Conservation (phyloP, 2,797 vertebrate species). For the Syngnathus acus region DNA sequence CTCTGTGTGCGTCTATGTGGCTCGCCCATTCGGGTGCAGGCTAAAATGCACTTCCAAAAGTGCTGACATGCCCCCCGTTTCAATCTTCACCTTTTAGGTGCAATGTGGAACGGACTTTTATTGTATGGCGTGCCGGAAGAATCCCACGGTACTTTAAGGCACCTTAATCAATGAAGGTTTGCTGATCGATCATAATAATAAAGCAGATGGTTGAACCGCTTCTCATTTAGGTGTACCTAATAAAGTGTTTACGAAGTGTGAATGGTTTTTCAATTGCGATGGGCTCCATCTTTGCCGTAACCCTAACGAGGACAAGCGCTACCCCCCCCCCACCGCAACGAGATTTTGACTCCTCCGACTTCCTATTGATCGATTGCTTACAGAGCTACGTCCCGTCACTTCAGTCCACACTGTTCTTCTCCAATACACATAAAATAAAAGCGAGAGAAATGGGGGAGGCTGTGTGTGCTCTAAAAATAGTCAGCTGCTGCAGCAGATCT, state of each 20-base stretch:
- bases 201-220: neutral
- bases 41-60: conserved; percentile 11
- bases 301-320: too few relatives aligned
- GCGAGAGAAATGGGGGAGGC: neutral
- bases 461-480: conserved; percentile 65
- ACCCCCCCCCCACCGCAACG: too few relatives aligned
- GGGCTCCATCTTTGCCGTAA: too few relatives aligned
- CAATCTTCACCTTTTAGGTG: neutral
- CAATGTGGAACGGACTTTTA: too few relatives aligned
- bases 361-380: neutral
- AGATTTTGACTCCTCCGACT: neutral
- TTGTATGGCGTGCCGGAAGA: neutral
- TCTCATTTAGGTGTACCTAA: too few relatives aligned
- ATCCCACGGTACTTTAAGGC: neutral
- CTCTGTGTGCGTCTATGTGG: neutral
- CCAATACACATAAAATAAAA: neutral
- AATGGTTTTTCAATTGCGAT: too few relatives aligned
- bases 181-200: neutral
- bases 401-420: neutral
- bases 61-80: neutral
- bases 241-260: too few relatives aligned
- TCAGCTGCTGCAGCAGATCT: conserved; percentile 46
- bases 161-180: neutral
- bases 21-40: conserved; percentile 10
- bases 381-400: neutral